phyloP scores from a whole-genome alignment of 2,888 invertebrate species.

The Sisyra nigra region DNA sequence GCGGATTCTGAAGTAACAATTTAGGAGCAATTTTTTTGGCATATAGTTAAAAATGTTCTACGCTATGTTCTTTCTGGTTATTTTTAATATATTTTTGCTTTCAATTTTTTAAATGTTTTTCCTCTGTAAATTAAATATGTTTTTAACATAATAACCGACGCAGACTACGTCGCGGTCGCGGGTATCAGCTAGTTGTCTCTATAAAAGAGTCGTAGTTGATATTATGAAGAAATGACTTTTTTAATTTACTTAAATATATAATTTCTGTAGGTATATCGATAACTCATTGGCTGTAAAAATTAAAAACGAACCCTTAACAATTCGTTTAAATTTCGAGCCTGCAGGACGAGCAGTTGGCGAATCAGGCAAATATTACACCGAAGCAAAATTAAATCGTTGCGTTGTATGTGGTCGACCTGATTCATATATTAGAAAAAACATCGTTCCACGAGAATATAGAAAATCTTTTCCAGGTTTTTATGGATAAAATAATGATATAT shows the following conservation, averaged over 20 bases:
- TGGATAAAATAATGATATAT: background rate
- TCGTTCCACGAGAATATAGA: constrained; percentile 71
- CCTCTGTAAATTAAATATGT: too few relatives aligned
- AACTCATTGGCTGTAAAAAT: constrained; percentile 31
- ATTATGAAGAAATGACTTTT: too few relatives aligned
- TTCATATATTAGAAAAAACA: constrained; percentile 56
- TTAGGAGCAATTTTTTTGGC: too few relatives aligned
- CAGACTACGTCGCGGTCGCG: too few relatives aligned
- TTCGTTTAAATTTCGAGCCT: constrained; percentile 62
- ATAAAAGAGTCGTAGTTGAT: constrained; percentile 14
- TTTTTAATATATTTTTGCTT: too few relatives aligned
- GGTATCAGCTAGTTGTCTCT: too few relatives aligned
- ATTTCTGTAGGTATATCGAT: constrained; percentile 38
- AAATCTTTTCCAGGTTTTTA: constrained; percentile 49
- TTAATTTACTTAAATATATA: too few relatives aligned
- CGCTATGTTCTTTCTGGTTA: too few relatives aligned
- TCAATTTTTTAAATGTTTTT: too few relatives aligned
- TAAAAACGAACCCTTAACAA: constrained; percentile 38
- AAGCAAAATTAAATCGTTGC: constrained; percentile 55
- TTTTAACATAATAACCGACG: too few relatives aligned
- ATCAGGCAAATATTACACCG: constrained; percentile 55
- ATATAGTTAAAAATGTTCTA: too few relatives aligned
- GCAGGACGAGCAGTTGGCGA: constrained; percentile 52
- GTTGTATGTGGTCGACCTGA: constrained; percentile 60
- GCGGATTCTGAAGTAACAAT: too few relatives aligned